phyloP scores from a whole-genome alignment of 2,797 vertebrate species.

The Sylvilagus floridanus region DNA sequence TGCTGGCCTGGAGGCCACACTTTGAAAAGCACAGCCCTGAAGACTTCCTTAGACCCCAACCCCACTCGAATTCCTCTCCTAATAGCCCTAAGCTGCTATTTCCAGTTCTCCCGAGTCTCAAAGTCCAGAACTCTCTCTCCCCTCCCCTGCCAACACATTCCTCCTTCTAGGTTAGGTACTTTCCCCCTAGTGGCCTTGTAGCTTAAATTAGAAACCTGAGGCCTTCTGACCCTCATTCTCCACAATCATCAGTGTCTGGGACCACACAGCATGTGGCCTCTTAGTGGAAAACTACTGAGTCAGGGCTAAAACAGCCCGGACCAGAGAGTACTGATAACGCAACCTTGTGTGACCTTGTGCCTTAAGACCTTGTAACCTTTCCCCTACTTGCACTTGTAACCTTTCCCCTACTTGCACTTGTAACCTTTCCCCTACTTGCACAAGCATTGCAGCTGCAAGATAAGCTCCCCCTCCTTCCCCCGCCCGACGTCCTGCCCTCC shows the following conservation, averaged over 20 bases:
- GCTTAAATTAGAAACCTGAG: neutral
- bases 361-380: too few species aligned
- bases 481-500: too few species aligned
- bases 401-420: too few species aligned
- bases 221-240: neutral
- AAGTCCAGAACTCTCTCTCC: neutral
- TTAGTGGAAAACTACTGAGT: too few species aligned
- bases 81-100: neutral
- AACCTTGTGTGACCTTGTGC: too few species aligned
- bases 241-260: neutral
- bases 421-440: too few species aligned
- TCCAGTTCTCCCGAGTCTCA: neutral
- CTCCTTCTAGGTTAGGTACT: neutral
- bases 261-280: too few species aligned
- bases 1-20: neutral
- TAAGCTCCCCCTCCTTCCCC: too few species aligned
- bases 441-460: too few species aligned
- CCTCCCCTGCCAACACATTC: neutral
- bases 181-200: neutral
- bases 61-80: neutral
- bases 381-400: too few species aligned
- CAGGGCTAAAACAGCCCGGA: too few species aligned
- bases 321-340: too few species aligned
- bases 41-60: neutral
- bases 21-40: neutral